Evolutionary conservation across 2,888 invertebrate genomes (phyloP), one percentile per base, ranked within the genome.

Genomic region (Lobophora halterata): DNA sequence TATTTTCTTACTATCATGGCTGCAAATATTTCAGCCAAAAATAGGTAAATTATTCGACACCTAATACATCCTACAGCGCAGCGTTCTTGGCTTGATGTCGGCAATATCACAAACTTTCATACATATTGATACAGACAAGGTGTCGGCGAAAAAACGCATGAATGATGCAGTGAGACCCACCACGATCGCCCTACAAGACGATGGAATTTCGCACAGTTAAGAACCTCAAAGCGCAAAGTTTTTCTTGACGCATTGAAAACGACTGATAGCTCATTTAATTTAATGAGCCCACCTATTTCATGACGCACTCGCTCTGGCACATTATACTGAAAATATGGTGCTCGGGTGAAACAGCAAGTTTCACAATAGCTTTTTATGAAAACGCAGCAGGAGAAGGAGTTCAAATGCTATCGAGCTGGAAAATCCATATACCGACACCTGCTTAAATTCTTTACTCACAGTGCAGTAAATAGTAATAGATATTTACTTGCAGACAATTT

Each of bases 101-200:
- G 74, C 74, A 53, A 65, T 69, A 68, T 79, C 78, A 81, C 72
- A 77, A 68, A 64, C 52, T 48, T 40, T 52, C 73, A 81, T 85
- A 81, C 79, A 85, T 81, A 85, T 80, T 80, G 76, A 83, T 78
- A 80, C 69, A 56, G 58, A 74, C 73, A 76, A 80, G 83, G 83
- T 85, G 86, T 81, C 69, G 61, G 59, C 67, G 71, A 86, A 87
- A 87, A 86, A 86, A 71, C 68, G 36, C 63, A 80, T 87, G 83
- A 86, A 86, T 86, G 79, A 87, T 86, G 78, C 83, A 86, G 83
- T 68, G 83, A 73, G 80, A 79, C 78, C 65, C 78, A 61, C 79
- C 75, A 53, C 64, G 56, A 56, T 63, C 57, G 73, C 78, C 70
- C 77, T 76, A 83, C 83, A 82, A 71, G 77, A 71, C 72, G 65